phyloP scores from a whole-genome alignment of 2,113 vertebrate genomes.

The Paradisaea rubra region DNA sequence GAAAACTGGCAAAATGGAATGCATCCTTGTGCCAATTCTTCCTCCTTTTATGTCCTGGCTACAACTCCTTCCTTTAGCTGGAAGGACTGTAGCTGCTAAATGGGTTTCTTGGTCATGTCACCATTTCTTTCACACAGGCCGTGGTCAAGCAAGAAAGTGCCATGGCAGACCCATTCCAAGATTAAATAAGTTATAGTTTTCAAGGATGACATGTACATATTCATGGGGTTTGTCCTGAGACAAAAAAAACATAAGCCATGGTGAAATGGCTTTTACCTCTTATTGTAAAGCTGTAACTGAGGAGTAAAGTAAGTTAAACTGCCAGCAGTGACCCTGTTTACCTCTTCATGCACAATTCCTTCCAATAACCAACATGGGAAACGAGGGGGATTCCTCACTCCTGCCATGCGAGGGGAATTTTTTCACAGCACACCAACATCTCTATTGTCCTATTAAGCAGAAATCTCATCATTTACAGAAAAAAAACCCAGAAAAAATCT shows the following conservation, averaged over 20 bases:
- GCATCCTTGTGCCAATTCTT: background rate
- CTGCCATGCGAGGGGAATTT: background rate
- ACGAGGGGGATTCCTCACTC: background rate
- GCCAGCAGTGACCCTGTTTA: background rate
- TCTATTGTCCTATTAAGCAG: background rate
- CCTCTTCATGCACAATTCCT: background rate
- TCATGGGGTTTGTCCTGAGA: background rate
- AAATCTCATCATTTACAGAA: background rate
- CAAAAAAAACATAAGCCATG: background rate
- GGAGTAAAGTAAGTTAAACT: background rate
- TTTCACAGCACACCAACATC: background rate
- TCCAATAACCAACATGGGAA: background rate
- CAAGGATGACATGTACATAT: fast-evolving
- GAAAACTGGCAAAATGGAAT: background rate
- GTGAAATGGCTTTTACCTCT: background rate
- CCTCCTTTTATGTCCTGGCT: background rate
- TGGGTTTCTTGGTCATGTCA: background rate
- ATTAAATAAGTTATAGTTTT: background rate
- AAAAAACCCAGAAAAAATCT: background rate
- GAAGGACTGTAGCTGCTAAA: background rate
- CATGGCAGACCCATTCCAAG: background rate
- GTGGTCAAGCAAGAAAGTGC: background rate
- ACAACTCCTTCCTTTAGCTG: background rate
- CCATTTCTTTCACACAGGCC: background rate
- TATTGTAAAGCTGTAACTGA: background rate